Conservation (phyloP, 2,113 vertebrate species). For the Oreochromis spilurus region DNA sequence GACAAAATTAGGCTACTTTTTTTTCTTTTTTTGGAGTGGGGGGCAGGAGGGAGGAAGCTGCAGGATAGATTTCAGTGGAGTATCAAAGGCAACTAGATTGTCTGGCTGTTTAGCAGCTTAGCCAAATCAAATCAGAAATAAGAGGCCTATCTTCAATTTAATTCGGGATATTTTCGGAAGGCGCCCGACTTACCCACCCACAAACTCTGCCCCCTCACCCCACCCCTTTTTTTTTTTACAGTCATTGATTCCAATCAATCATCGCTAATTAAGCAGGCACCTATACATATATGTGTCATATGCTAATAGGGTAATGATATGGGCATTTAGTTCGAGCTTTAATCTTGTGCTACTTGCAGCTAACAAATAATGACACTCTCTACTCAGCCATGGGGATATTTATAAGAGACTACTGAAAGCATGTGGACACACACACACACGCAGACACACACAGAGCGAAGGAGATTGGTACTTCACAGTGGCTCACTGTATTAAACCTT, state of each 20-base stretch:
- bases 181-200: conserved; percentile 45
- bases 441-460: not conserved
- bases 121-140: conserved; percentile 64
- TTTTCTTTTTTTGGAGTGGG: not conserved
- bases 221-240: conserved; percentile 12
- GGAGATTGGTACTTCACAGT: conserved; percentile 26
- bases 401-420: conserved; percentile 46
- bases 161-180: conserved; percentile 54
- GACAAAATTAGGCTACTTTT: conserved; percentile 69
- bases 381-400: conserved; percentile 61
- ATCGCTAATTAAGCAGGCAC: conserved; percentile 64
- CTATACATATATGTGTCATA: conserved; percentile 65
- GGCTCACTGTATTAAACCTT: conserved; percentile 55
- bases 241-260: conserved; percentile 71
- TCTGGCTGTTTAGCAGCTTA: conserved; percentile 57
- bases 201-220: conserved; percentile 39
- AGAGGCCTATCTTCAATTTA: conserved; percentile 56
- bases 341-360: conserved; percentile 59
- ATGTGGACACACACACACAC: not conserved
- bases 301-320: conserved; percentile 69
- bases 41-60: not conserved
- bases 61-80: conserved; percentile 39
- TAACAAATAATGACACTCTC: conserved; percentile 61
- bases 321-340: conserved; percentile 63
- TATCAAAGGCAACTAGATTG: conserved; percentile 65